A percentile compares a stretch with the other conserved stretches of the same genome.
These are phyloP conservation scores for Gila orcuttii DNA, from an alignment of 2,113 vertebrate genomes.

Conservation along the genomic window DNA sequence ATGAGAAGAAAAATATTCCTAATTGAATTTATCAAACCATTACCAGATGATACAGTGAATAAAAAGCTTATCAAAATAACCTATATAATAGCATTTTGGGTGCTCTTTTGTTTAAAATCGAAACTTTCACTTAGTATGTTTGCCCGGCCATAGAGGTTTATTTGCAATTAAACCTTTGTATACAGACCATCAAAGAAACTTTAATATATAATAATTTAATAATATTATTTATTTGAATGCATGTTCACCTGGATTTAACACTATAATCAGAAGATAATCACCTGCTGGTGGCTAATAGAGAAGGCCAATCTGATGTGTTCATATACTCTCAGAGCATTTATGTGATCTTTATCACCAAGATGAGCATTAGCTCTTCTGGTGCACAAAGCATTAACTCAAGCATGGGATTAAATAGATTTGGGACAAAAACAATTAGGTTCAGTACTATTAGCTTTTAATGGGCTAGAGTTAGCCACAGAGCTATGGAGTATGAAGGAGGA, in stretches of 20 bases:
- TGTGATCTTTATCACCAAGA: constrained; percentile 44
- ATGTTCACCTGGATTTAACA: constrained; percentile 45
- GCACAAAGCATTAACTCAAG: constrained; percentile 39
- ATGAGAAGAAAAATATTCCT: background rate
- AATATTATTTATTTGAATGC: constrained; percentile 7
- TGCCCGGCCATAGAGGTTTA: background rate
- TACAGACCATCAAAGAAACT: background rate
- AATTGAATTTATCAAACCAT: background rate
- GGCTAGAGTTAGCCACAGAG: constrained; percentile 15
- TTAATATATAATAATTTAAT: background rate
- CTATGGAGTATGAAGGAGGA: constrained; percentile 6
- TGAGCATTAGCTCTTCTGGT: constrained; percentile 29
- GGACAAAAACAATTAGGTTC: constrained; percentile 34
- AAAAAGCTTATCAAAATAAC: background rate
- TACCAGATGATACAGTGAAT: background rate
- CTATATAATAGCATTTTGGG: too few species aligned
- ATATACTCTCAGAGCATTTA: constrained; percentile 22
- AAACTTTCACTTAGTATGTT: background rate
- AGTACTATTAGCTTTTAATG: constrained; percentile 37
- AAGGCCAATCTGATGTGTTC: constrained; percentile 30
- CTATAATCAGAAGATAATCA: constrained; percentile 41
- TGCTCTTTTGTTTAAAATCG: too few species aligned
- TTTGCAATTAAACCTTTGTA: background rate
- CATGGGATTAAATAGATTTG: constrained; percentile 50
- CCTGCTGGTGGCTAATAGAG: constrained; percentile 46